phyloP scores from a whole-genome alignment of 92 coral and sea anemone species.

The Palythoa caribaeorum region DNA sequence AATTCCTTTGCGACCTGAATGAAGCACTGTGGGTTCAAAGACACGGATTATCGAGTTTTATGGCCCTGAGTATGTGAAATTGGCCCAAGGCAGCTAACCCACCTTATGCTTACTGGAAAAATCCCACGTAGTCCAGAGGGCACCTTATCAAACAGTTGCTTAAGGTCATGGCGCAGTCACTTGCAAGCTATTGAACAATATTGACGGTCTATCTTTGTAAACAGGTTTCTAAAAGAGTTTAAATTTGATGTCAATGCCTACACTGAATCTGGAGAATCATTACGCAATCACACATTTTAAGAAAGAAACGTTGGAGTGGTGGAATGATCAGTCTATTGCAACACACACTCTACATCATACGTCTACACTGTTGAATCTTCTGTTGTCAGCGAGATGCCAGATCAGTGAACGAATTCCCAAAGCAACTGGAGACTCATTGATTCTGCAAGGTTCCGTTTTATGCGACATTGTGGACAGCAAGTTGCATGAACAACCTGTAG shows the following conservation, averaged over 20 bases:
- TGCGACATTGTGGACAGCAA: neutral
- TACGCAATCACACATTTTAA: constrained; percentile 52
- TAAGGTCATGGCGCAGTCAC: too few relatives aligned
- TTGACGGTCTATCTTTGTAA: too few relatives aligned
- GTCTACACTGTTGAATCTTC: neutral
- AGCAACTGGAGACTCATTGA: constrained; percentile 30
- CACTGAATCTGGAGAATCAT: constrained; percentile 18
- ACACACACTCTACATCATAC: constrained; percentile 61
- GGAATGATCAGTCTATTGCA: constrained; percentile 58
- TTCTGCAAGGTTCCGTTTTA: neutral
- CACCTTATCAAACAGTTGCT: too few relatives aligned
- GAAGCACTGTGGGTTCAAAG: too few relatives aligned
- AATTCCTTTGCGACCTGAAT: too few relatives aligned
- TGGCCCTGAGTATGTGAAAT: too few relatives aligned
- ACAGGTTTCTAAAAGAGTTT: neutral
- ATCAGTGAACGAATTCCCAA: constrained; percentile 50
- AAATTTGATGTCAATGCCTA: neutral
- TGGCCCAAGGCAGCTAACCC: too few relatives aligned
- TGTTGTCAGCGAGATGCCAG: constrained; percentile 5
- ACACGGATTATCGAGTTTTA: too few relatives aligned
- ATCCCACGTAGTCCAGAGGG: too few relatives aligned
- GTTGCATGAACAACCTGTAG: too few relatives aligned
- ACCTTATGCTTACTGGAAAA: too few relatives aligned
- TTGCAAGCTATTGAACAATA: too few relatives aligned
- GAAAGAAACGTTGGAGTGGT: constrained; percentile 56